Percentiles rank a stretch among this genome's conserved stretches.
Evolutionary conservation across 2,888 invertebrate species (phyloP).

Genomic region (Noctuana brunneofusca): DNA sequence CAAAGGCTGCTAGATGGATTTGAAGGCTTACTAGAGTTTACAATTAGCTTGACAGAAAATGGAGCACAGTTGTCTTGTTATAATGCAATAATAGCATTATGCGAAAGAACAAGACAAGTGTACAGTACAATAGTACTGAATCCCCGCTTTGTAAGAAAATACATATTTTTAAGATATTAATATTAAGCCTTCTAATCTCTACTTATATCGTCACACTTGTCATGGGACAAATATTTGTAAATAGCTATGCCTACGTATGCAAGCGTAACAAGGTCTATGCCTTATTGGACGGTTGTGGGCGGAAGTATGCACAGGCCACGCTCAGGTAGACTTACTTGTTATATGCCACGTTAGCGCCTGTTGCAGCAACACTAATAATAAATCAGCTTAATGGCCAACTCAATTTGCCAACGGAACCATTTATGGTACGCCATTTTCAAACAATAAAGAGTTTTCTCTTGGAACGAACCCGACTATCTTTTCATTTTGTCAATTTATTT

Average conservation of each 20-base stretch:
- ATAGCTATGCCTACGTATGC: conserved; percentile 56
- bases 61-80: too few species aligned
- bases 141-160: too few species aligned
- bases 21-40: too few species aligned
- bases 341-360: conserved; percentile 6
- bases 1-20: too few species aligned
- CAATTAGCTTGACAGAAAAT: too few species aligned
- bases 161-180: too few species aligned
- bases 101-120: too few species aligned
- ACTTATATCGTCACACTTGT: conserved; percentile 1
- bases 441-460: neutral
- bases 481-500: neutral
- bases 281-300: conserved; percentile 68
- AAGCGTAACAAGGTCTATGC: conserved; percentile 67
- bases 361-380: conserved; percentile 11
- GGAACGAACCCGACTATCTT: neutral
- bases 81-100: too few species aligned
- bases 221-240: conserved; percentile 27
- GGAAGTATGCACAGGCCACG: conserved; percentile 59
- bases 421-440: neutral
- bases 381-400: neutral
- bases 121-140: too few species aligned
- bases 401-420: neutral
- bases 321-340: conserved; percentile 15
- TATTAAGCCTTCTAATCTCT: too few species aligned